These are phyloP conservation scores for Pipistrellus kuhlii DNA, from an alignment of 2,797 vertebrate species.

Conservation along the genomic window DNA sequence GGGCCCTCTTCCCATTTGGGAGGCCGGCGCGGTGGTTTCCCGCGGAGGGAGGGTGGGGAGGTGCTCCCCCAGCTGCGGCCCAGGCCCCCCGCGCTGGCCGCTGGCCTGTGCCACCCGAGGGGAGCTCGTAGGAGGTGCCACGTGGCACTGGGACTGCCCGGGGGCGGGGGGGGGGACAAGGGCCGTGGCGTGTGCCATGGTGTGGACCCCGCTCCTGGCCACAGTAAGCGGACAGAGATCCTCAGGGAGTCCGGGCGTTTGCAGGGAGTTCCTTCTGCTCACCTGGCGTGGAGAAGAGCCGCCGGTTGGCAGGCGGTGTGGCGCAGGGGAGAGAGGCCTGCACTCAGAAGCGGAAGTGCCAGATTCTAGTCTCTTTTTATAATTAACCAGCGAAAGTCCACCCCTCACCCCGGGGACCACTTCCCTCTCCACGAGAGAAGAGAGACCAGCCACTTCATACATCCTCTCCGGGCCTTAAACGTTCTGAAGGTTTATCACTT, in stretches of 20 bases:
- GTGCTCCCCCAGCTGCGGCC: background rate
- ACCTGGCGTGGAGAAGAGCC: background rate
- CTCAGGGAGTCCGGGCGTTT: background rate
- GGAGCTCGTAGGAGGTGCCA: background rate
- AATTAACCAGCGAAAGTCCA: conserved; percentile 24
- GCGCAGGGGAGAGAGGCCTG: background rate
- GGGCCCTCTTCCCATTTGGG: background rate
- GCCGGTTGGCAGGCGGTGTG: background rate
- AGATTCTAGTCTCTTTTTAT: background rate
- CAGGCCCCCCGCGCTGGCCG: background rate
- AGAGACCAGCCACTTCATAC: background rate
- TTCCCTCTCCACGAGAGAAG: conserved; percentile 6
- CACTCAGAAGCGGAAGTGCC: background rate
- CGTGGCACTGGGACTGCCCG: rapidly evolving
- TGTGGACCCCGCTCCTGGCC: background rate
- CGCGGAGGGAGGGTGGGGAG: background rate
- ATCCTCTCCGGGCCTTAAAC: background rate
- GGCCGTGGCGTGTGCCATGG: background rate
- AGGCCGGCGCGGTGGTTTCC: background rate
- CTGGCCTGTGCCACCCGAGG: background rate
- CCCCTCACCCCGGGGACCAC: background rate
- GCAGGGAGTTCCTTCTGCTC: background rate
- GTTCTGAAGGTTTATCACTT: background rate
- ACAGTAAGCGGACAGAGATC: background rate
- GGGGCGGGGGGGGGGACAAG: no score